Conservation (phyloP, 2,113 vertebrate genomes). For the Colaptes auratus region DNA sequence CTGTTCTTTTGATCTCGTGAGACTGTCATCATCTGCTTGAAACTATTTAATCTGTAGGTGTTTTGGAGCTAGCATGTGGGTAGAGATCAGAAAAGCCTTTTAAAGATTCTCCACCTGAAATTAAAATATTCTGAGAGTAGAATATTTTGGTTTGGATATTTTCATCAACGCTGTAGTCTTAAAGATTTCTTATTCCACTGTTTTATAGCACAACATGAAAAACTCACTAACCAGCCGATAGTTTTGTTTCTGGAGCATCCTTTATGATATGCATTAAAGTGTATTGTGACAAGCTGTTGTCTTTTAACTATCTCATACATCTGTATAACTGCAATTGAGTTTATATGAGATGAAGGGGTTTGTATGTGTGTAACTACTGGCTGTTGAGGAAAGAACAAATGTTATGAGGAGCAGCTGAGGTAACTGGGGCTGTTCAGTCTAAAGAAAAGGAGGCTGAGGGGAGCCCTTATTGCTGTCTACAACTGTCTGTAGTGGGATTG, state of each 20-base stretch:
- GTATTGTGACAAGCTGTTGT: not conserved
- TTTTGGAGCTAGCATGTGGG: not conserved
- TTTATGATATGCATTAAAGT: not conserved
- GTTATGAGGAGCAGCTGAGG: no score
- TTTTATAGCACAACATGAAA: not conserved
- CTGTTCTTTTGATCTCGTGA: not conserved
- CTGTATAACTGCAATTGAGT: not conserved
- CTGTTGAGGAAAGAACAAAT: not conserved
- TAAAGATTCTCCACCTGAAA: not conserved
- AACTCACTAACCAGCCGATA: not conserved
- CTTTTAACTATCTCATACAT: accelerated
- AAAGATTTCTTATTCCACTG: accelerated
- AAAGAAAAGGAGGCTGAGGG: no score
- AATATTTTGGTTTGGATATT: not conserved
- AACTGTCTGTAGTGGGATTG: no score
- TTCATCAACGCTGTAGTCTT: accelerated
- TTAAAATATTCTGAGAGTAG: not conserved
- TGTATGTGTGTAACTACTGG: not conserved
- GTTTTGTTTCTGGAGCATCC: not conserved
- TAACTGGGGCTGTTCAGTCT: no score
- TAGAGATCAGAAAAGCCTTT: not conserved
- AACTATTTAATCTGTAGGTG: not conserved
- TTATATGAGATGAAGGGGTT: not conserved
- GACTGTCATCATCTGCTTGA: not conserved
- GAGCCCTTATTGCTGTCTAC: no score